These are phyloP conservation scores for Sebastes schlegelii DNA, from an alignment of 2,113 vertebrate genomes.

Conservation along the genomic window DNA sequence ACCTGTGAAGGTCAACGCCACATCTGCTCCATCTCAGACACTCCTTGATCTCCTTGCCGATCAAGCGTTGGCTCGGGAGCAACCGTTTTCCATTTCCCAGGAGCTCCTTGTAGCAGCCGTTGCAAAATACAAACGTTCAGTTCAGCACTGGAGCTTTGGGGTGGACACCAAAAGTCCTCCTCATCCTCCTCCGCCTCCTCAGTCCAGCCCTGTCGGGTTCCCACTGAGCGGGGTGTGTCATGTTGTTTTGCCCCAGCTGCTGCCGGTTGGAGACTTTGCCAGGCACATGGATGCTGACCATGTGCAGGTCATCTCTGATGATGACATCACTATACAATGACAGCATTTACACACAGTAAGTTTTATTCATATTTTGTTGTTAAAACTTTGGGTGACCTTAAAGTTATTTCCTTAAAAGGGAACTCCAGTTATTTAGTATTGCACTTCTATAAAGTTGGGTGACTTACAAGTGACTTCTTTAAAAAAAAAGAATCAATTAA, in stretches of 20 bases:
- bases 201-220: slow-evolving; percentile 64
- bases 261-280: slow-evolving; percentile 79
- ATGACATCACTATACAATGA: slow-evolving; percentile 13
- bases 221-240: slow-evolving; percentile 24
- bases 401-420: not conserved
- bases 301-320: slow-evolving; percentile 25
- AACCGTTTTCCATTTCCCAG: slow-evolving; percentile 3
- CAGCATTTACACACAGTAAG: not conserved
- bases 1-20: slow-evolving; percentile 32
- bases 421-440: not conserved
- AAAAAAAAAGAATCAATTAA: not conserved
- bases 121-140: slow-evolving; percentile 29
- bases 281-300: slow-evolving; percentile 75
- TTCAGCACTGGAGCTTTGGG: slow-evolving; percentile 35
- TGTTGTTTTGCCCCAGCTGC: slow-evolving; percentile 82
- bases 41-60: slow-evolving; percentile 59
- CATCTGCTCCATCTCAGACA: not conserved
- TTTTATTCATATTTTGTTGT: not conserved
- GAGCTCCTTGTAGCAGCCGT: slow-evolving; percentile 55
- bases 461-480: no score
- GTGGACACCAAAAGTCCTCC: slow-evolving; percentile 67
- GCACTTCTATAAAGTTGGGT: not conserved
- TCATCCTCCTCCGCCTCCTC: slow-evolving; percentile 66
- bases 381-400: not conserved
- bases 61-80: slow-evolving; percentile 48